A percentile compares a stretch with the other conserved stretches of the same genome.
phyloP scores from a whole-genome alignment of 2,888 invertebrate genomes.

The Cotesia congregata region DNA sequence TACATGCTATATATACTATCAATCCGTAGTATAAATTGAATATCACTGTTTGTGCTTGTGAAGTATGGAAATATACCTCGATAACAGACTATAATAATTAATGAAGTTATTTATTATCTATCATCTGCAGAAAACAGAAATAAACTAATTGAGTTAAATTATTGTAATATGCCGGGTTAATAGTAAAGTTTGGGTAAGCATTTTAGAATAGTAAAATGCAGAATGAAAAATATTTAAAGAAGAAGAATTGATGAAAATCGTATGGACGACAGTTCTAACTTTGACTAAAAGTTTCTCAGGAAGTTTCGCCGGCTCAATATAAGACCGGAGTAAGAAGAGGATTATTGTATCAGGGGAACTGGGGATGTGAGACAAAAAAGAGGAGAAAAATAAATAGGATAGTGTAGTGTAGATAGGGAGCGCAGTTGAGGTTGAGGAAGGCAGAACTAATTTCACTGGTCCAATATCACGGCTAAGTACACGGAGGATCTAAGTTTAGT shows the following conservation, averaged over 20 bases:
- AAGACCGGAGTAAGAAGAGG: conserved; percentile 43
- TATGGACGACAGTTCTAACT: conserved; percentile 33
- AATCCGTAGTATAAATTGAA: conserved; percentile 14
- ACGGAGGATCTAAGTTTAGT: conserved; percentile 42
- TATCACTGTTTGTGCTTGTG: background rate
- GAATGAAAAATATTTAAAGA: conserved; percentile 24
- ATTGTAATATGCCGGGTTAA: background rate
- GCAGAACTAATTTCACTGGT: conserved; percentile 48
- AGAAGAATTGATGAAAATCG: conserved; percentile 35
- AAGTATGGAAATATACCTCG: background rate
- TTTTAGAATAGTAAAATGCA: background rate
- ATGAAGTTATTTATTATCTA: background rate
- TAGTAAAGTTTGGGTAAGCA: background rate
- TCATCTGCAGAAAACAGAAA: background rate
- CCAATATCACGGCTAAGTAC: conserved; percentile 43
- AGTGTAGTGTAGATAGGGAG: conserved; percentile 22
- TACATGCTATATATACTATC: conserved; percentile 31
- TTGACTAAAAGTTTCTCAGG: conserved; percentile 46
- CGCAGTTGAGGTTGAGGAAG: conserved; percentile 28
- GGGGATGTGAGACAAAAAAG: conserved; percentile 17
- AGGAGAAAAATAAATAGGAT: conserved; percentile 27
- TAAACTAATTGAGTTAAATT: background rate
- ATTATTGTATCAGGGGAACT: conserved; percentile 12
- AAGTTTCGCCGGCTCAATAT: conserved; percentile 53
- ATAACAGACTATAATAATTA: background rate